Conservation (phyloP, 2,888 invertebrate genomes). For the Odontocolon sp. region DNA sequence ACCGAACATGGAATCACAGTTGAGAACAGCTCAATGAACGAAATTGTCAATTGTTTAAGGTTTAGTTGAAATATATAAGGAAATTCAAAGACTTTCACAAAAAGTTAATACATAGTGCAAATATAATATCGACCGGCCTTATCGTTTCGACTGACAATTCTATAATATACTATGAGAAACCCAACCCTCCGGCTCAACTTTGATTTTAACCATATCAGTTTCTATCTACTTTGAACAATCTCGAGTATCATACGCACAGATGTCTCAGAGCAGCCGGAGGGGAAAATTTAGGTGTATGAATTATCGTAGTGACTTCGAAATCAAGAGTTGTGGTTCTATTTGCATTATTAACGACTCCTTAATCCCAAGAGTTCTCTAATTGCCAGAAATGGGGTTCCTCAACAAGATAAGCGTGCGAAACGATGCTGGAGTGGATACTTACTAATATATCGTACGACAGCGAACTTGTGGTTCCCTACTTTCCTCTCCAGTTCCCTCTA, state of each 20-base stretch:
- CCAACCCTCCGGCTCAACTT: not conserved
- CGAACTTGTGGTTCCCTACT: not conserved
- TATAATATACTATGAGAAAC: not conserved
- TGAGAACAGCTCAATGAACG: too few relatives aligned
- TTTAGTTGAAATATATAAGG: too few relatives aligned
- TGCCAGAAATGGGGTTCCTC: not conserved
- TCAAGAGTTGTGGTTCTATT: not conserved
- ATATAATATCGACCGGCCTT: too few relatives aligned
- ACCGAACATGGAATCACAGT: too few relatives aligned
- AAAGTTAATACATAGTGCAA: too few relatives aligned
- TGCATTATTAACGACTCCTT: constrained; percentile 13
- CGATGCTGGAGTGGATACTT: not conserved
- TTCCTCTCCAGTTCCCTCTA: not conserved
- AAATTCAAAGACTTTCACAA: too few relatives aligned
- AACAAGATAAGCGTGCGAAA: constrained; percentile 2
- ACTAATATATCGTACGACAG: too few relatives aligned
- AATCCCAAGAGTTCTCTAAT: constrained; percentile 5
- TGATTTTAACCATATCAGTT: constrained; percentile 10
- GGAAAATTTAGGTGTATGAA: not conserved
- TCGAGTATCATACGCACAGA: not conserved
- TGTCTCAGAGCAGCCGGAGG: not conserved
- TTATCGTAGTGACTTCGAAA: not conserved
- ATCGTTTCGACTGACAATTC: not conserved
- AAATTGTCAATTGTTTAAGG: too few relatives aligned
- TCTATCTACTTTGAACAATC: constrained; percentile 19